Percentiles rank a stretch among this genome's conserved stretches.
phyloP scores from a whole-genome alignment of 2,888 invertebrate species.

The Eudasyphora cyanicolor region DNA sequence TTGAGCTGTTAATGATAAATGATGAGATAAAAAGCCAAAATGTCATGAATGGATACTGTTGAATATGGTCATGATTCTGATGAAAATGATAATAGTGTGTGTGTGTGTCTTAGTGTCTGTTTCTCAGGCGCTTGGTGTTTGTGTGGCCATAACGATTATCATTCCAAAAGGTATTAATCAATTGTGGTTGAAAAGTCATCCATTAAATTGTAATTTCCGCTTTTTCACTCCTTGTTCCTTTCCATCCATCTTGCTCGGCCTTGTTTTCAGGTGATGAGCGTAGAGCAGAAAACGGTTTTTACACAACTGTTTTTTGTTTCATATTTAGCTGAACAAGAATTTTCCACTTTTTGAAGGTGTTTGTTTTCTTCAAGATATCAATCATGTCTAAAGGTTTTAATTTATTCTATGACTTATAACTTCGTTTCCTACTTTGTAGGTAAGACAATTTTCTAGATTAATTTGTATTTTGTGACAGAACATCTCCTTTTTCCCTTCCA shows the following conservation, averaged over 20 bases:
- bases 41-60: conserved; percentile 41
- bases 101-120: conserved; percentile 17
- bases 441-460: too few relatives aligned
- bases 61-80: neutral
- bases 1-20: conserved; percentile 57
- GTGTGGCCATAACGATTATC: conserved; percentile 29
- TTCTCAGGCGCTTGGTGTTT: neutral
- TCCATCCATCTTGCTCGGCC: neutral
- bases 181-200: conserved; percentile 52
- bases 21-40: conserved; percentile 52
- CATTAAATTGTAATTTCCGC: conserved; percentile 49
- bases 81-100: conserved; percentile 3
- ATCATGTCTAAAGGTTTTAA: neutral
- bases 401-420: neutral
- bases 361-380: neutral
- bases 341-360: neutral
- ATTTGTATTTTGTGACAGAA: neutral
- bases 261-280: neutral
- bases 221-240: neutral
- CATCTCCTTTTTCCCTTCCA: neutral
- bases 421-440: neutral
- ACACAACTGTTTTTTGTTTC: neutral
- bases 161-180: conserved; percentile 45
- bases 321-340: neutral
- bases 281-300: neutral